These are phyloP conservation scores for Xiphorhynchus elegans DNA, from an alignment of 2,113 vertebrate species.

Conservation along the genomic window DNA sequence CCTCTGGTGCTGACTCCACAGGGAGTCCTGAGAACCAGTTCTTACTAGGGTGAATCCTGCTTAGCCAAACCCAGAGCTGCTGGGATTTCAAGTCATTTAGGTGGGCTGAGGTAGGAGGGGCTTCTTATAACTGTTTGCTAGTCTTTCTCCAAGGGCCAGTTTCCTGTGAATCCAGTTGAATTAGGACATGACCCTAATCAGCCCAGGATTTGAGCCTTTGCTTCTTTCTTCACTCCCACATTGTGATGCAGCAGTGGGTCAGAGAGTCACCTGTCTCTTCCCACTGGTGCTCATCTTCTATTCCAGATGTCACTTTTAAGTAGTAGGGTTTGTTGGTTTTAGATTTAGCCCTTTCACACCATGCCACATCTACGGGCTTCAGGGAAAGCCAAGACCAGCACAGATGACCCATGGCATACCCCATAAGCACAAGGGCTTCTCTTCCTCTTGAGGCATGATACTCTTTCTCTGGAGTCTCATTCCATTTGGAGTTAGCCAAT, in stretches of 20 bases:
- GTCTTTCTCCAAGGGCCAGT: background rate
- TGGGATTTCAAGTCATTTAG: background rate
- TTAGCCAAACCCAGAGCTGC: background rate
- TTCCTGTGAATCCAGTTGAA: background rate
- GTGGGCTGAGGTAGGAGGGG: background rate
- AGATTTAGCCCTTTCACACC: too few species aligned
- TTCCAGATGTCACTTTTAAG: background rate
- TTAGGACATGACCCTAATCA: background rate
- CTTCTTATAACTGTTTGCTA: background rate
- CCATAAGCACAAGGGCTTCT: too few species aligned
- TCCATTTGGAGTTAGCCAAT: too few species aligned
- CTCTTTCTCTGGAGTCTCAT: too few species aligned
- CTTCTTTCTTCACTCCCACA: background rate
- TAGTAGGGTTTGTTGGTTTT: background rate
- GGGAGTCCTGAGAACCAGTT: background rate
- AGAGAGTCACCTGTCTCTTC: background rate
- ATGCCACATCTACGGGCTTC: too few species aligned
- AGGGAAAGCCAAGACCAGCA: too few species aligned
- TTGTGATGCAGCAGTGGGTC: accelerated
- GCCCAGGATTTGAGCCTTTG: background rate
- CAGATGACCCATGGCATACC: too few species aligned
- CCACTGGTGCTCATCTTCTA: background rate
- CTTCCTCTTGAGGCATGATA: too few species aligned
- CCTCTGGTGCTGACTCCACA: background rate
- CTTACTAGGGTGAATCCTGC: background rate